A percentile compares a stretch with the other conserved stretches of the same genome.
These are phyloP conservation scores for Cololabis saira DNA, from an alignment of 2,113 vertebrate genomes.

Conservation along the genomic window DNA sequence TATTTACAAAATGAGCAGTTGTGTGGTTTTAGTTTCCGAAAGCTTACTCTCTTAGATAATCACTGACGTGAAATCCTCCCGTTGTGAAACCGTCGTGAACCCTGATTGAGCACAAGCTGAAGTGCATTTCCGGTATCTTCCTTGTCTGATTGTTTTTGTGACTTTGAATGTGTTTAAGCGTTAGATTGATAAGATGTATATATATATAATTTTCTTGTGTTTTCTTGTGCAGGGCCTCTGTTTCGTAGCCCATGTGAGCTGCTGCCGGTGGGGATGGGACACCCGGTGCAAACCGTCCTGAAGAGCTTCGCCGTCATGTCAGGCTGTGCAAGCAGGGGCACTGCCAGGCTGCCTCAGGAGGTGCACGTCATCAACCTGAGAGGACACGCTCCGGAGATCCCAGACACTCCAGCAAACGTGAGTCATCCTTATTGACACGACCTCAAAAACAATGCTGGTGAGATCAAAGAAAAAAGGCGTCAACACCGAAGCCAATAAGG, in stretches of 20 bases:
- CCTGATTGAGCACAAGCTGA: no score
- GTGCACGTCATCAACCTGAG: constrained; percentile 94
- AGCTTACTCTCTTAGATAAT: no score
- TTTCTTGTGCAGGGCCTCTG: constrained; percentile 82
- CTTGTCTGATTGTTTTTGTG: no score
- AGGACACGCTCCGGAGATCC: constrained; percentile 65
- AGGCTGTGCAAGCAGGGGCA: constrained; percentile 93
- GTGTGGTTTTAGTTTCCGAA: no score
- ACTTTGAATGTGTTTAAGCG: no score
- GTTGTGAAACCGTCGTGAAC: no score
- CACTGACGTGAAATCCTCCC: no score
- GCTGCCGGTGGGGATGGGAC: constrained; percentile 84
- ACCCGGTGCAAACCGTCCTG: constrained; percentile 90
- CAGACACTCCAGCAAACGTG: constrained; percentile 82
- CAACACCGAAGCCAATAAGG: no score
- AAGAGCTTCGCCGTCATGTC: constrained; percentile 91
- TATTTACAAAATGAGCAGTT: no score
- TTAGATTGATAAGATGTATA: no score
- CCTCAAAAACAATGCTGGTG: not conserved
- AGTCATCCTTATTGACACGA: constrained; percentile 33
- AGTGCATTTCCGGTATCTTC: no score
- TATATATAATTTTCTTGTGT: no score
- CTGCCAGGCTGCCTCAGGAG: constrained; percentile 85
- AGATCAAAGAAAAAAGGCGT: not conserved
- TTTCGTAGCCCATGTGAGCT: constrained; percentile 84